Conservation (phyloP, 2,797 vertebrate species). For the Smutsia gigantea region DNA sequence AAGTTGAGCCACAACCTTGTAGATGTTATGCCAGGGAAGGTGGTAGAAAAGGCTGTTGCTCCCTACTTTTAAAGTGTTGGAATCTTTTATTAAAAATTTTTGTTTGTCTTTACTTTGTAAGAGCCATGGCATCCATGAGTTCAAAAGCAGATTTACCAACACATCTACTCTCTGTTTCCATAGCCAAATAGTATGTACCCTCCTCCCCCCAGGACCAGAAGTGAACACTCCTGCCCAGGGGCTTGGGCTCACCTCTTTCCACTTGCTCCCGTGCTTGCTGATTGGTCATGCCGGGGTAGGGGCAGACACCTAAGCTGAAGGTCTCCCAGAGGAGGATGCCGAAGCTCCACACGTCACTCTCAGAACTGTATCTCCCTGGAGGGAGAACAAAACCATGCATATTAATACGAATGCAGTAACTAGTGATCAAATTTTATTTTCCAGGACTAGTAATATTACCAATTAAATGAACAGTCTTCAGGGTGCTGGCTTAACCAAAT, state of each 20-base stretch:
- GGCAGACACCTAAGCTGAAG: constrained; percentile 97
- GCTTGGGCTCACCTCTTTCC: constrained; percentile 92
- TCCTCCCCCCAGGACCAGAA: accelerated
- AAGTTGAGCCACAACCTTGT: not conserved
- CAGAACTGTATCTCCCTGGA: constrained; percentile 97
- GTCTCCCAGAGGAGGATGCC: too few species aligned
- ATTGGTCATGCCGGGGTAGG: constrained; percentile 98
- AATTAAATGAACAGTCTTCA: constrained; percentile 34
- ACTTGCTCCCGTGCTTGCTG: constrained; percentile 98
- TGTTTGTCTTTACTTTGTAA: not conserved
- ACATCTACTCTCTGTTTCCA: not conserved
- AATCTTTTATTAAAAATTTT: not conserved
- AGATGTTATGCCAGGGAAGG: not conserved
- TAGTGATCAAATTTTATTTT: not conserved
- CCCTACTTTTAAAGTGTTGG: not conserved
- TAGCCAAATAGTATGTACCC: accelerated
- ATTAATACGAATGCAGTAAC: not conserved
- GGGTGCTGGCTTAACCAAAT: not conserved
- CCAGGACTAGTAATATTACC: not conserved
- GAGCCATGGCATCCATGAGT: not conserved
- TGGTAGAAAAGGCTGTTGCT: not conserved
- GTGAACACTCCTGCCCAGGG: accelerated
- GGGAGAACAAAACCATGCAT: not conserved
- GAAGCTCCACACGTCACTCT: constrained; percentile 98
- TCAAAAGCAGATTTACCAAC: not conserved